These are phyloP conservation scores for Astropecten irregularis DNA, from an alignment of 53 echinoderm and acorn worm species.

Conservation along the genomic window DNA sequence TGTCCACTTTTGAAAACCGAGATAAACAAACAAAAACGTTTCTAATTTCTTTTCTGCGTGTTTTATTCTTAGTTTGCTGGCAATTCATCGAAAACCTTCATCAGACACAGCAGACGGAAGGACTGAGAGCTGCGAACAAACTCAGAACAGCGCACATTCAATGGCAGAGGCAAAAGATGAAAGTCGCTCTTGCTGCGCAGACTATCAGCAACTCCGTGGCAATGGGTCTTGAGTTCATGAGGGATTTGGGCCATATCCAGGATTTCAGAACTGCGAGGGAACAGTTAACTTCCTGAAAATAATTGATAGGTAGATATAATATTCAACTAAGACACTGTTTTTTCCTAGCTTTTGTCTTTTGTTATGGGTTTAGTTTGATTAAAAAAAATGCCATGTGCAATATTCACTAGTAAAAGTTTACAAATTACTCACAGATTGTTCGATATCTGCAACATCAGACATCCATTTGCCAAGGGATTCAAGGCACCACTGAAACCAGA, in stretches of 20 bases:
- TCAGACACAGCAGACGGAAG: background rate
- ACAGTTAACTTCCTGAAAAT: background rate
- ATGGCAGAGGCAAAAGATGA: constrained; percentile 52
- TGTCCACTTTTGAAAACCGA: too few relatives aligned
- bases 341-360: too few relatives aligned
- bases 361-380: too few relatives aligned
- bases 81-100: background rate
- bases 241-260: background rate
- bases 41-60: too few relatives aligned
- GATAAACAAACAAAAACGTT: too few relatives aligned
- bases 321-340: background rate
- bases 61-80: constrained; percentile 8
- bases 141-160: too few relatives aligned
- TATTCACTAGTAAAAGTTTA: too few relatives aligned
- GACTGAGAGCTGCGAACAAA: too few relatives aligned
- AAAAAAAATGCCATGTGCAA: too few relatives aligned
- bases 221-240: background rate
- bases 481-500: constrained; percentile 63
- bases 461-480: constrained; percentile 34
- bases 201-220: constrained; percentile 27
- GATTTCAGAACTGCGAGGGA: constrained; percentile 1
- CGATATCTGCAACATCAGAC: constrained; percentile 52
- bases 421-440: constrained; percentile 12
- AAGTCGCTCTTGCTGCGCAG: constrained; percentile 29
- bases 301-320: background rate